phyloP scores from a whole-genome alignment of 2,113 vertebrate species.

The Crotalus helleri region DNA sequence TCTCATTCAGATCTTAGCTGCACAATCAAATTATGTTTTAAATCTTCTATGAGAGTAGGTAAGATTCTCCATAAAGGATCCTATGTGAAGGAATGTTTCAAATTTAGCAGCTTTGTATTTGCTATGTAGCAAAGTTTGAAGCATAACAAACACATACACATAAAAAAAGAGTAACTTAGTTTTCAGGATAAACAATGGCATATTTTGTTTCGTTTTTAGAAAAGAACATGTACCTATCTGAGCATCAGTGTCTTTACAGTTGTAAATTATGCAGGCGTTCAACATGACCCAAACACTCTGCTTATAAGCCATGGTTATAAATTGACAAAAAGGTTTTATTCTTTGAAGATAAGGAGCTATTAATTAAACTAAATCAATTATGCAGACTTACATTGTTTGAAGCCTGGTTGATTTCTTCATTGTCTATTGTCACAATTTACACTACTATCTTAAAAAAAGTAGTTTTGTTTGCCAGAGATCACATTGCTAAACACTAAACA shows the following conservation, averaged over 20 bases:
- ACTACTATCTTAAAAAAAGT: conserved; percentile 8
- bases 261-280: conserved; percentile 11
- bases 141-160: not conserved
- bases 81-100: not conserved
- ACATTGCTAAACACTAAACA: conserved; percentile 25
- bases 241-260: not conserved
- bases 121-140: not conserved
- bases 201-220: not conserved
- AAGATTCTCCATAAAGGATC: not conserved
- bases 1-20: not conserved
- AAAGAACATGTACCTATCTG: conserved; percentile 7
- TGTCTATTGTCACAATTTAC: conserved; percentile 25
- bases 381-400: conserved; percentile 19
- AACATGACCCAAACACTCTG: not conserved
- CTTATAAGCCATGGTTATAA: not conserved
- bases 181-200: not conserved
- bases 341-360: conserved; percentile 26
- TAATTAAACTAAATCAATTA: conserved; percentile 44
- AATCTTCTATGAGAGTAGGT: conserved; percentile 9
- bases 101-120: not conserved
- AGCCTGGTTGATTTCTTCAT: conserved; percentile 22
- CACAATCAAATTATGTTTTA: not conserved
- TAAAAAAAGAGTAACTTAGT: not conserved
- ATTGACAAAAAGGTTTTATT: conserved; percentile 15
- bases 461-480: conserved; percentile 34